Percentiles rank a stretch among this genome's conserved stretches.
Conservation (phyloP, 2,113 vertebrate genomes). For the Gopherus evgoodei region DNA sequence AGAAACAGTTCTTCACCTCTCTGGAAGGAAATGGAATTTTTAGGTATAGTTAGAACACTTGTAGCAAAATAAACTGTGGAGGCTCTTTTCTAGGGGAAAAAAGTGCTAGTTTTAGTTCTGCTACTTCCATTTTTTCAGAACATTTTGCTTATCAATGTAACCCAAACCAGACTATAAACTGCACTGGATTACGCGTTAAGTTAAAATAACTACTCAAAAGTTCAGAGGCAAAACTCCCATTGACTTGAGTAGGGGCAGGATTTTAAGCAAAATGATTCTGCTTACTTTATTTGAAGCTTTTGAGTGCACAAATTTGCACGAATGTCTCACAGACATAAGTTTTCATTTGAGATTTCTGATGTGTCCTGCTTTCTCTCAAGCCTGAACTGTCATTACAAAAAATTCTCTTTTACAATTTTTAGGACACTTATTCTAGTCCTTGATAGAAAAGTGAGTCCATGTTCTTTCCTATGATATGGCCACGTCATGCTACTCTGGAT, state of each 20-base stretch:
- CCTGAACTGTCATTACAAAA: neutral
- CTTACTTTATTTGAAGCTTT: neutral
- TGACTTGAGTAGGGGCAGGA: neutral
- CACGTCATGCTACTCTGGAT: neutral
- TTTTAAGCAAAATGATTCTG: neutral
- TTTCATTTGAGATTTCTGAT: neutral
- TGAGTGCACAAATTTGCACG: neutral
- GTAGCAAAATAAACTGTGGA: neutral
- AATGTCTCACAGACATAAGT: too few species aligned
- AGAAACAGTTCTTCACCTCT: neutral
- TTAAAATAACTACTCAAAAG: neutral
- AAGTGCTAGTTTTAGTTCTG: neutral
- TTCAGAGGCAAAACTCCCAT: neutral
- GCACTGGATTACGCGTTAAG: neutral
- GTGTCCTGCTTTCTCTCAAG: slow-evolving; percentile 21
- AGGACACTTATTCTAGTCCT: neutral
- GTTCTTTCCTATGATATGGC: neutral
- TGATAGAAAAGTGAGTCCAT: neutral
- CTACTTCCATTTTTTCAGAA: neutral
- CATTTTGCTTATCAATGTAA: neutral
- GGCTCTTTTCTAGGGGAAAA: neutral
- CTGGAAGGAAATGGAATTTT: neutral
- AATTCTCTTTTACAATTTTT: neutral
- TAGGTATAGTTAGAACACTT: neutral
- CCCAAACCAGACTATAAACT: neutral